Evolutionary conservation across 1,140 invertebrate genomes (phyloP), one percentile per base, ranked within the genome.

Genomic region (Harpegnathos saltator): DNA sequence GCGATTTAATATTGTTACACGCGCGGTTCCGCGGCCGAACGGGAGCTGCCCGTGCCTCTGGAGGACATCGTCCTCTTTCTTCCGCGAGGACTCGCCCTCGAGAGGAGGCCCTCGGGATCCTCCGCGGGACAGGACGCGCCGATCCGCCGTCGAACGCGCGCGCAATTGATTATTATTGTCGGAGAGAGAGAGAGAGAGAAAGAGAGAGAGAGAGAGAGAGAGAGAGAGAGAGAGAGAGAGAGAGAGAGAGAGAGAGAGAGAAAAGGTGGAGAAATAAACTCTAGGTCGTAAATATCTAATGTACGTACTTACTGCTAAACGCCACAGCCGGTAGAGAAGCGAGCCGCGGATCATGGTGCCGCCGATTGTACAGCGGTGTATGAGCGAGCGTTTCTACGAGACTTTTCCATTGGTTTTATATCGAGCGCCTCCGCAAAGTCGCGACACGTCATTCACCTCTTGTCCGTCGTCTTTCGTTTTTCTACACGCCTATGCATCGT

Each of bases 1-100:
- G 90, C 90, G 89, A 91, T 85, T 90, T 88, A 44, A 44, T 44
- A 91, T 89, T 93, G 90, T 93, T 92, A 92, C 82, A 82, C 22
- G 4, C 56, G 59, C 59, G 50, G 33, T 69, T 58, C 59, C 68
- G 48, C 63, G 52, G 71, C 48, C 26, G 69, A 82, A 61, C 69
- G 78, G 66, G 52, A 26, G 56, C 33, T 19, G 33, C 9, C 44
- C 22, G 38, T 56, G n/a, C n/a, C 61, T 22, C n/a, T 22, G 12
- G 7, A 56, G 12, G 48, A 66, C 82, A 48, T 71, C 33, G 17
- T 24, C 52, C 5, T 1, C 24, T 69, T 78, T 1, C 12, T 7
- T 33, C 59, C 58, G 65, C 19, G 26, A 54, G 12, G 22, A 56
- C 85, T 38, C 15, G n/a, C n/a, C n/a, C n/a, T 62, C 14, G 19